Percentiles rank a stretch among this genome's conserved stretches.
Evolutionary conservation across 53 echinoderm and acorn worm genomes (phyloP).

Genomic region (Crossaster papposus): DNA sequence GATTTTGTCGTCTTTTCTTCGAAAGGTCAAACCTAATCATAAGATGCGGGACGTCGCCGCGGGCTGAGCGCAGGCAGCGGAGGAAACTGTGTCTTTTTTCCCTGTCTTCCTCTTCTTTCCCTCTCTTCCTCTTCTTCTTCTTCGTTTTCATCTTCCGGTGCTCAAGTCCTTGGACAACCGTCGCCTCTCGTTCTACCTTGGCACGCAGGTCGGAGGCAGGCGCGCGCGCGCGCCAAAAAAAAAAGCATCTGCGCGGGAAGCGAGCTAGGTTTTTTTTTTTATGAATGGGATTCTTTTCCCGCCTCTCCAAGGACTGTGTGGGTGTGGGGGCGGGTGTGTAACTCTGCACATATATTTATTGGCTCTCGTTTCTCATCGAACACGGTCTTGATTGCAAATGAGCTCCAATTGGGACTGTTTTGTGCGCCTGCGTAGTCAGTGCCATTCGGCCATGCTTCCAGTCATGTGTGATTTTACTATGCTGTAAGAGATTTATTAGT

Average conservation of each 20-base stretch:
- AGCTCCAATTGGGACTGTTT: background rate
- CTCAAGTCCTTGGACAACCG: background rate
- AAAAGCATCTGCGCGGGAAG: constrained; percentile 10
- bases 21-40: constrained; percentile 54
- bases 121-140: background rate
- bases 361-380: background rate
- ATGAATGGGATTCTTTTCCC: constrained; percentile 42
- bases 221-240: constrained; percentile 22
- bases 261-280: constrained; percentile 3
- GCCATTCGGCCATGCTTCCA: constrained; percentile 13
- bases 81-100: constrained; percentile 24
- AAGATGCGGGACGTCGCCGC: background rate
- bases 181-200: background rate
- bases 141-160: constrained; percentile 20
- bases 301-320: constrained; percentile 9
- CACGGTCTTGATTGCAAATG: constrained; percentile 22
- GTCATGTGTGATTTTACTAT: background rate
- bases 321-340: constrained; percentile 20
- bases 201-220: background rate
- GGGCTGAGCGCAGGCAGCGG: background rate
- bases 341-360: constrained; percentile 5
- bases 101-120: too few species aligned
- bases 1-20: constrained; percentile 9
- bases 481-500: background rate
- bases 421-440: constrained; percentile 10